Percentiles rank a stretch among this genome's conserved stretches.
Conservation (phyloP, 2,797 vertebrate species). For the Enteromius viviparus region DNA sequence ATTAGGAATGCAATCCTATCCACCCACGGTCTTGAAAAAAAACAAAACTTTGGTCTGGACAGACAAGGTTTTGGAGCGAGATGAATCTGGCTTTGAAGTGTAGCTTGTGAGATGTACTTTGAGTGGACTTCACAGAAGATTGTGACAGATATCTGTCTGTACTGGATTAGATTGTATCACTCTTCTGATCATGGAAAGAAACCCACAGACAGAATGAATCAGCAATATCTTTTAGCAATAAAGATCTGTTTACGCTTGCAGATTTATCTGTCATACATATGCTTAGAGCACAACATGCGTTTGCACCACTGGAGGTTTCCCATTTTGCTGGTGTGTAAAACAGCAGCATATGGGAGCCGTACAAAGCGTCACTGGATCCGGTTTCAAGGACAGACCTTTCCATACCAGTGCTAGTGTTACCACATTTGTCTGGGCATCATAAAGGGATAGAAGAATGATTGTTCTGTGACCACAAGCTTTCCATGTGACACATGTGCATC, state of each 20-base stretch:
- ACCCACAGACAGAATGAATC: constrained; percentile 36
- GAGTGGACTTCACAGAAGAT: constrained; percentile 65
- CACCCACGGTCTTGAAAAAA: not conserved
- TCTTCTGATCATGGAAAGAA: constrained; percentile 36
- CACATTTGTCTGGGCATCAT: constrained; percentile 51
- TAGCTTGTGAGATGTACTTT: constrained; percentile 57
- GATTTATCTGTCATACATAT: not conserved
- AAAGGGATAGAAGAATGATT: constrained; percentile 47
- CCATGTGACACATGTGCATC: constrained; percentile 30
- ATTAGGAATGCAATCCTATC: not conserved
- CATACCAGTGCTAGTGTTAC: constrained; percentile 50
- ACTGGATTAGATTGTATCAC: constrained; percentile 4
- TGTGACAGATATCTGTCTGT: constrained; percentile 51
- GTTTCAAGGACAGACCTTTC: constrained; percentile 43
- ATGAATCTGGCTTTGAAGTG: constrained; percentile 58
- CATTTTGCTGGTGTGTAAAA: constrained; percentile 12
- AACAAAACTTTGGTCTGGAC: constrained; percentile 42
- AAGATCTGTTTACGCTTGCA: constrained; percentile 20
- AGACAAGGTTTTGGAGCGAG: constrained; percentile 29
- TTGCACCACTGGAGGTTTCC: not conserved
- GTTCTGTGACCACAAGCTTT: constrained; percentile 42
- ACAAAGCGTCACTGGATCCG: constrained; percentile 18
- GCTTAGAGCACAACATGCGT: not conserved
- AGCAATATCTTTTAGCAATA: constrained; percentile 24
- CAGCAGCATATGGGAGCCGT: constrained; percentile 32